Base-by-base conservation (phyloP, 2,113 vertebrate species). In the Tragulus kanchil region DNA sequence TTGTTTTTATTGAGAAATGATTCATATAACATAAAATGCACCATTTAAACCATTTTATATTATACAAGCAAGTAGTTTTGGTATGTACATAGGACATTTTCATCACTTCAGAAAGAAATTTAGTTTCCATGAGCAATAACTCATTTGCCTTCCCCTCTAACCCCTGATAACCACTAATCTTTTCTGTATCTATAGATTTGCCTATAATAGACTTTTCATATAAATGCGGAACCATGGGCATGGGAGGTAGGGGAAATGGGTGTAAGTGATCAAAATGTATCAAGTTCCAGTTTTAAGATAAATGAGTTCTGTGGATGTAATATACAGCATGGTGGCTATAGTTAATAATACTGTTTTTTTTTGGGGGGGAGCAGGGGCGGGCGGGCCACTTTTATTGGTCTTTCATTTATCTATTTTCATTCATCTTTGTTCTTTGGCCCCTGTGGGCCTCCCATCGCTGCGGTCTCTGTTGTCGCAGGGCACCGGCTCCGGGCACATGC, bases 1-100 rank as follows among this genome's bases (percentile, higher is more conserved):
- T 96, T 82, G 17, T 54, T 83, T 95, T 95, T 85, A 50, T 69
- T 94, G 26, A 28, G 45, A n/a, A 95, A 75, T 90, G 85, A 9
- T 56, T 65, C 28, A 36, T 3, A 54, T 54, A 36, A 82, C 48
- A 78, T 58, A 75, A 95, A 87, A 78, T 19, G 23, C 1, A 59
- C 52, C 42, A 31, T 85, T 58, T 75, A 81, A 81, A 54, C 56
- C 54, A 58, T 83, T 88, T 67, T 61, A 52, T 94, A 89, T 31
- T 28, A 0, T 64, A 25, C 8, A 77, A 6, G 78, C 71, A 73
- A 85, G 6, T 94, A 19, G 36, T 15, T 81, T 88, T n/a, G 48
- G 50, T 77, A 36, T 64, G 11, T 50, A 71, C 8, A 31, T 10
- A 92, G 83, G 81, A 31, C 31, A 89, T 84, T 75, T 93, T 93